Evolutionary conservation across 2,113 vertebrate genomes (phyloP).

Genomic region (Apistogramma diplotaenia): DNA sequence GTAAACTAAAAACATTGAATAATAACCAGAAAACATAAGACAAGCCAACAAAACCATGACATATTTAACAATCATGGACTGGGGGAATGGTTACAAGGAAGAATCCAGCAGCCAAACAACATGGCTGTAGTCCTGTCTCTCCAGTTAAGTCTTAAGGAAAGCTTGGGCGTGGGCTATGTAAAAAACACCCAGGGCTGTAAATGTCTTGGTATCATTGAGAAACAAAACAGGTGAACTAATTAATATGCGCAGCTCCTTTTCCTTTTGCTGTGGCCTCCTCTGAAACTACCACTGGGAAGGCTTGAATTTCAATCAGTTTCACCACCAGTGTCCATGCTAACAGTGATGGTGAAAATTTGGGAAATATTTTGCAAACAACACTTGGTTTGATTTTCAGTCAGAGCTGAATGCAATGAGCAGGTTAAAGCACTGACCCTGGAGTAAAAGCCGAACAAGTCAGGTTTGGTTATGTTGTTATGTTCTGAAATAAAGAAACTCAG

Average conservation of each 20-base stretch:
- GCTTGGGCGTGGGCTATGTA: slow-evolving; percentile 33
- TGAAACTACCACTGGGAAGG: background rate
- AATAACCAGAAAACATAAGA: background rate
- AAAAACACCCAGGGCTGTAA: slow-evolving; percentile 38
- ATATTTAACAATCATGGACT: background rate
- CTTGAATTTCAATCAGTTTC: background rate
- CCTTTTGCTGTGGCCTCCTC: background rate
- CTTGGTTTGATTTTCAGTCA: background rate
- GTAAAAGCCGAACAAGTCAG: background rate
- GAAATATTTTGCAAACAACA: slow-evolving; percentile 18
- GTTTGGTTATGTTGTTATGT: background rate
- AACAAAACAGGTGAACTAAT: slow-evolving; percentile 11
- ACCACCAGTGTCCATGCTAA: background rate
- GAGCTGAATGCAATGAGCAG: background rate
- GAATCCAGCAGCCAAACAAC: background rate
- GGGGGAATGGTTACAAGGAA: background rate
- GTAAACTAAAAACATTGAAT: background rate
- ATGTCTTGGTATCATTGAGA: background rate
- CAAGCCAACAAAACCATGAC: background rate
- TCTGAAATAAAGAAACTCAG: background rate
- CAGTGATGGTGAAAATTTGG: background rate
- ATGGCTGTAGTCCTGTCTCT: background rate
- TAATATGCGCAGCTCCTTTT: background rate
- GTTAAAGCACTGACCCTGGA: background rate
- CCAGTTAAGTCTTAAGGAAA: background rate